A percentile compares a stretch with the other conserved stretches of the same genome.
Evolutionary conservation across 1,140 invertebrate species (phyloP).

Genomic region (Octopus sinensis): DNA sequence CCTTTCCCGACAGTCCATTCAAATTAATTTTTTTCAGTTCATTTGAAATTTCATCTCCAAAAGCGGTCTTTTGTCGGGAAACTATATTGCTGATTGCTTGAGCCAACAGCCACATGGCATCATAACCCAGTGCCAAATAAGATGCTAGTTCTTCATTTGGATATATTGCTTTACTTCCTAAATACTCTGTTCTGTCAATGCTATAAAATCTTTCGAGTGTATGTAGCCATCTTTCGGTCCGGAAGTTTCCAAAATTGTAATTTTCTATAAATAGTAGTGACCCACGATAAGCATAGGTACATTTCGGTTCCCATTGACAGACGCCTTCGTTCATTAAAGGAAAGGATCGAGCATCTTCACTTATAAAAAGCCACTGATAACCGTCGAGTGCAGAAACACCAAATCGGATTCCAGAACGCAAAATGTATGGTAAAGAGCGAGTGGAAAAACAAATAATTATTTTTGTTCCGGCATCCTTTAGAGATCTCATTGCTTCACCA

Average conservation of each 20-base stretch:
- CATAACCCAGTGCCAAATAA: background rate
- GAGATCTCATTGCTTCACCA: background rate
- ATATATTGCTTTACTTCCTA: background rate
- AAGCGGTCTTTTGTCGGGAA: background rate
- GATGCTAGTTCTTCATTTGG: background rate
- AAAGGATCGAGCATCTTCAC: background rate
- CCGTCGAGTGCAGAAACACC: background rate
- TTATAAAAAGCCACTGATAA: constrained; percentile 1
- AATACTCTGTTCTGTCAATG: background rate
- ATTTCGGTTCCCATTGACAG: background rate
- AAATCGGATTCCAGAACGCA: background rate
- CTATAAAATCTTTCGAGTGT: background rate
- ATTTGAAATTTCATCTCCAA: background rate
- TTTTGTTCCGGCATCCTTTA: background rate
- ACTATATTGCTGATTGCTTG: background rate
- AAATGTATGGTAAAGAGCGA: background rate
- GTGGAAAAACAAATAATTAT: background rate
- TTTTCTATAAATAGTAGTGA: background rate
- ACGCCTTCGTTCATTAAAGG: background rate
- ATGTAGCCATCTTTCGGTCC: background rate
- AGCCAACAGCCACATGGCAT: background rate
- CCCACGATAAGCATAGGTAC: background rate
- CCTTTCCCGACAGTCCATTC: background rate
- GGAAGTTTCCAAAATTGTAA: background rate
- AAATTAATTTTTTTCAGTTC: background rate